Evolutionary conservation across 2,113 vertebrate genomes (phyloP).

Genomic region (Setophaga petechia): DNA sequence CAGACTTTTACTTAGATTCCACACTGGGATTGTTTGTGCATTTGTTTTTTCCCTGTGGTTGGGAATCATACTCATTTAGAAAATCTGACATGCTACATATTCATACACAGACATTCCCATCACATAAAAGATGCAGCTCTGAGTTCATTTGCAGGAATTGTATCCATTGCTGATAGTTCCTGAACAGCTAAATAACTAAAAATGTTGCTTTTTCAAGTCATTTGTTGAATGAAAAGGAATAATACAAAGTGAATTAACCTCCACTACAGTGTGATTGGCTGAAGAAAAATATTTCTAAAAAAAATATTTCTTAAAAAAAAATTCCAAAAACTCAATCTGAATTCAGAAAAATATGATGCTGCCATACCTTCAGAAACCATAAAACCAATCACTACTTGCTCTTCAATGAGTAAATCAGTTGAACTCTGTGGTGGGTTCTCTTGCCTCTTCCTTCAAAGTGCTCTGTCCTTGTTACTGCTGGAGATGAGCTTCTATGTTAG

Average conservation of each 20-base stretch:
- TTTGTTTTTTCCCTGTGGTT: neutral
- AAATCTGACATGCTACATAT: neutral
- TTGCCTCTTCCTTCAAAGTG: neutral
- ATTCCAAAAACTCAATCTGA: neutral
- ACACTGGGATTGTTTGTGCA: neutral
- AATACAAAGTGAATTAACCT: neutral
- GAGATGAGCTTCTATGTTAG: neutral
- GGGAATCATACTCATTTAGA: neutral
- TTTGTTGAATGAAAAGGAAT: neutral
- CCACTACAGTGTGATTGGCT: neutral
- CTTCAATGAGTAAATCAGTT: neutral
- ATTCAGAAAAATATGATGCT: neutral
- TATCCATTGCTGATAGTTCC: neutral
- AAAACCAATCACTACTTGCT: neutral
- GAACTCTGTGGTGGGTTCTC: neutral
- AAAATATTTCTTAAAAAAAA: neutral
- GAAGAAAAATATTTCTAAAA: neutral
- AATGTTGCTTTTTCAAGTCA: neutral
- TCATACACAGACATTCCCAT: neutral
- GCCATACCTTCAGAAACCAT: neutral
- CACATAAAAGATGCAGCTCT: neutral
- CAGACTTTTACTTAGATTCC: neutral
- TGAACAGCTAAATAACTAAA: neutral
- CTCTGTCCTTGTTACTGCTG: neutral
- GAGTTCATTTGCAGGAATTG: neutral